Evolutionary conservation across 2,113 vertebrate species (phyloP).

Genomic region (Kobus ellipsiprymnus): DNA sequence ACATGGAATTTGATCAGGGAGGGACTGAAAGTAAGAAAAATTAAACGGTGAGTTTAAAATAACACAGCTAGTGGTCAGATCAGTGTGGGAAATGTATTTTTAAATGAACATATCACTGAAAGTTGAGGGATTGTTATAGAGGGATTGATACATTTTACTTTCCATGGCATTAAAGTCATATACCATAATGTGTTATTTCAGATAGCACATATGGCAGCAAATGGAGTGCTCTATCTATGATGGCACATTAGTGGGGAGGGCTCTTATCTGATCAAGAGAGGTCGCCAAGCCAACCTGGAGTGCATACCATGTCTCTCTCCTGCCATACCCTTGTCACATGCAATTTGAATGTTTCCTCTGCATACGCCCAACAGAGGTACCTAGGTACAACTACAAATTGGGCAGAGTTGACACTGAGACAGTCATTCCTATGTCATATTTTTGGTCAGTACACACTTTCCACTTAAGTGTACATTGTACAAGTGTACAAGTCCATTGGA

Average conservation of each 20-base stretch:
- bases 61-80: neutral
- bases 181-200: neutral
- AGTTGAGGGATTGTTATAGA: neutral
- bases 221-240: neutral
- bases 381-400: neutral
- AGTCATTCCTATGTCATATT: neutral
- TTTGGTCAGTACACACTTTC: neutral
- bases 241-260: fast-evolving
- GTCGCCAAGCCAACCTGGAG: neutral
- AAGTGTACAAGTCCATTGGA: neutral
- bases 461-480: neutral
- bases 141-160: neutral
- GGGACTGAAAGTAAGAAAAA: neutral
- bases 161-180: neutral
- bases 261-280: neutral
- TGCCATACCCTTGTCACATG: neutral
- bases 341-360: neutral
- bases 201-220: neutral
- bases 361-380: no score
- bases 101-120: neutral
- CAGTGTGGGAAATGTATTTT: neutral
- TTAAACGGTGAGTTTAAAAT: neutral
- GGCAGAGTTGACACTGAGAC: neutral
- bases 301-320: no score
- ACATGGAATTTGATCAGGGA: neutral